These are phyloP conservation scores for Ptilonorhynchus violaceus DNA, from an alignment of 2,113 vertebrate species.

Conservation along the genomic window DNA sequence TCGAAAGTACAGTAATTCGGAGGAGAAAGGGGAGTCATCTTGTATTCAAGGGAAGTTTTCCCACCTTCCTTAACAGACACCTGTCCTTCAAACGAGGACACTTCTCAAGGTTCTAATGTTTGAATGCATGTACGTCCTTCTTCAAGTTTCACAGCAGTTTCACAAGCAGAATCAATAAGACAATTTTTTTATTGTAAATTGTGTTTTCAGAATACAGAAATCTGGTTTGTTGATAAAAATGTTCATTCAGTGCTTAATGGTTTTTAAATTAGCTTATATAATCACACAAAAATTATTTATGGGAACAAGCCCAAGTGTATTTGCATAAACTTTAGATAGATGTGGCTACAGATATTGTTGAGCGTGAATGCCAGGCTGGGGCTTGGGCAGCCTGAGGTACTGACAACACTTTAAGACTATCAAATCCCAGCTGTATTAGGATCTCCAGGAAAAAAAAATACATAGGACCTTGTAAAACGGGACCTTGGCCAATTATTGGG, in stretches of 20 bases:
- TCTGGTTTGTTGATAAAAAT: not conserved
- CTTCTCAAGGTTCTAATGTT: not conserved
- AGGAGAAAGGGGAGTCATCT: too few species aligned
- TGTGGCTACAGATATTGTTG: not conserved
- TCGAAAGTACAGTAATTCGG: too few species aligned
- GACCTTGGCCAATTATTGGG: not conserved
- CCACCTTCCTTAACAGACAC: too few species aligned
- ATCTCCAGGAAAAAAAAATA: not conserved
- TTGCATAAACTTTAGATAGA: not conserved
- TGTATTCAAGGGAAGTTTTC: too few species aligned
- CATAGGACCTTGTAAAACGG: not conserved
- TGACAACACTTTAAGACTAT: not conserved
- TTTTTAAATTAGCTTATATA: conserved; percentile 8
- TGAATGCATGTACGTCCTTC: not conserved
- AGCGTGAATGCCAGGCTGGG: not conserved
- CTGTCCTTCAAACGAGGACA: too few species aligned
- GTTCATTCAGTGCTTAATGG: not conserved
- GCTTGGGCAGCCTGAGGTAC: not conserved
- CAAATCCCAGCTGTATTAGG: not conserved
- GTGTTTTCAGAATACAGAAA: conserved; percentile 1
- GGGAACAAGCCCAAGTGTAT: not conserved
- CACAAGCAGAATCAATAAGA: not conserved
- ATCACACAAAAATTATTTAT: not conserved
- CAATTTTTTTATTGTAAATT: not conserved
- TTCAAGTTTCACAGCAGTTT: not conserved